phyloP scores from a whole-genome alignment of 2,797 vertebrate genomes.

The Darevskia nairensis region DNA sequence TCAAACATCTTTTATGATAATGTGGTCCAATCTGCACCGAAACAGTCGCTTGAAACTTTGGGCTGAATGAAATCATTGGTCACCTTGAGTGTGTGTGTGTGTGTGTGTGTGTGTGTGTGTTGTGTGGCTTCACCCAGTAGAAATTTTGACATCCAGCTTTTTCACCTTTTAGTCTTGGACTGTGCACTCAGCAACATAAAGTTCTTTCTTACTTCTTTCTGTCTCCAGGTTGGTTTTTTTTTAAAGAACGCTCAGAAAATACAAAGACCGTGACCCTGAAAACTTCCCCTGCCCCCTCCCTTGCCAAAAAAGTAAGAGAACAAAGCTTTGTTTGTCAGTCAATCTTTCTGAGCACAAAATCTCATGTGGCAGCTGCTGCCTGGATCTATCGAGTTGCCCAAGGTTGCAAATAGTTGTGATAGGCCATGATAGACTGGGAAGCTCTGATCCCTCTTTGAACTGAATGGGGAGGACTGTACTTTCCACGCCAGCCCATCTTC shows the following conservation, averaged over 20 bases:
- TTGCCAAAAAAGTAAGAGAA: conserved; percentile 47
- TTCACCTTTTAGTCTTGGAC: conserved; percentile 59
- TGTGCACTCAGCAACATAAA: conserved; percentile 70
- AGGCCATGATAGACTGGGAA: neutral
- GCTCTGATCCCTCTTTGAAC: neutral
- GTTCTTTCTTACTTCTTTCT: conserved; percentile 66
- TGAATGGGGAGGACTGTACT: neutral
- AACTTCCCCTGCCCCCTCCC: conserved; percentile 43
- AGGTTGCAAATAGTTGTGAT: conserved; percentile 55
- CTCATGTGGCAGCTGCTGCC: conserved; percentile 52
- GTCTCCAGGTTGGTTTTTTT: conserved; percentile 73
- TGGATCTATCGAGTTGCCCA: conserved; percentile 51
- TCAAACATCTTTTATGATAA: too few species aligned
- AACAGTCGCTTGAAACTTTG: too few species aligned
- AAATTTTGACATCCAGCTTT: conserved; percentile 71
- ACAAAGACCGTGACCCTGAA: conserved; percentile 69
- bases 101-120: conserved; percentile 9
- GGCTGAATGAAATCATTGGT: too few species aligned
- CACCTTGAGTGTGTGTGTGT: neutral
- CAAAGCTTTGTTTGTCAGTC: conserved; percentile 73
- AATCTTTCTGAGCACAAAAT: conserved; percentile 63
- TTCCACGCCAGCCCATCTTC: neutral
- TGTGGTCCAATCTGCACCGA: too few species aligned
- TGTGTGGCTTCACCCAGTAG: conserved; percentile 44
- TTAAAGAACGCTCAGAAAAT: conserved; percentile 73